Evolutionary conservation across 2,888 invertebrate genomes (phyloP), one percentile per base, ranked within the genome.

Genomic region (Alcis repandata): DNA sequence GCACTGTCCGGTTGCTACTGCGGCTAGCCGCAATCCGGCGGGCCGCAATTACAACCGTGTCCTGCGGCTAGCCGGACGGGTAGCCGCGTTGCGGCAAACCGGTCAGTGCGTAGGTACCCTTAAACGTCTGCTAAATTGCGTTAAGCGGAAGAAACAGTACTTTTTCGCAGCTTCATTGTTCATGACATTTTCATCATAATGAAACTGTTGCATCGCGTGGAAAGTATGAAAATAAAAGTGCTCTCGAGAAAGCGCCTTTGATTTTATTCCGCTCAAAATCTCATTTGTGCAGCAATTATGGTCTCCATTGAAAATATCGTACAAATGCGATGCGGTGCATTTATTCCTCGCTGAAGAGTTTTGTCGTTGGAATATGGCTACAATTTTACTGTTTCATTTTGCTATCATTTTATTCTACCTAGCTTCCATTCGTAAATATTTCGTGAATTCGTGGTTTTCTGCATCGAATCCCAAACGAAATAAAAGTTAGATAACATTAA

Each of bases 191-290:
- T 62, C 52, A 64, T 74, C 59, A 57, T 70, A 76, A 74, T 75
- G 73, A 74, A 76, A 75, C 74, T 76, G 77, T 80, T 77, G 74
- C 76, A 68, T 72, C 70, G 71, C 75, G 59, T 33, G 15, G 49
- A 36, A 52, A 52, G 33, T 13, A 48, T 32, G 46, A 19, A 64
- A 64, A 64, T 61, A 65, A 62, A 64, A 73, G 60, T 67, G 68
- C 60, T 74, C 69, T 71, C 65, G 68, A 40, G 66, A n/a, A 22
- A 72, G 67, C 69, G 63, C 70, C 74, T 64, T 58, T 59, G 61
- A 64, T 63, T 64, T 67, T 59, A 58, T 69, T 61, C 59, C 45
- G 61, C 63, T 49, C 8, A 20, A 43, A 57, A 61, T 59, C 56
- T 53, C 48, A 56, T 68, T 63, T 59, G 17, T 52, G 40, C 46